Evolutionary conservation across 2,888 invertebrate genomes (phyloP), one percentile per base, ranked within the genome.

Genomic region (Aspidapion aeneum): DNA sequence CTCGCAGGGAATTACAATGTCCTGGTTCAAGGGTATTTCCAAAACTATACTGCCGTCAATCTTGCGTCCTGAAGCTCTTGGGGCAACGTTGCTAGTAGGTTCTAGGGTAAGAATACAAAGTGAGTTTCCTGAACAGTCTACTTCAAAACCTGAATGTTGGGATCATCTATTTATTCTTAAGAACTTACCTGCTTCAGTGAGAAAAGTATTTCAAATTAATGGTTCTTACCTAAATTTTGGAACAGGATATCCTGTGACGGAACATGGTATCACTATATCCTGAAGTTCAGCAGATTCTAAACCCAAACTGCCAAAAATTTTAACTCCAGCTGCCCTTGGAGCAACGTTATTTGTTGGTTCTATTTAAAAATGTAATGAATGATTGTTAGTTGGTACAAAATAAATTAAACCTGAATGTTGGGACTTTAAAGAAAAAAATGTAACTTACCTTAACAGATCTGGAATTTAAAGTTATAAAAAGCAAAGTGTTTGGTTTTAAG

Each of bases 221-320:
- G n/a, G n/a, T n/a, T n/a, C 35, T 61, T 63, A 66, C 66, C 90
- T 89, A 85, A 86, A 89, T 72, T 85, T 75, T 68, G 90, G 90
- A 68, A 86, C 85, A 66, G 90, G 90, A 78, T 83, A 89, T 74
- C 87, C 88, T 75, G 87, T 85, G 69, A 88, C 86, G 77, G 87
- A 86, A 78, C 90, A 90, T 72, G 86, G 83, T 78, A 90, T 80
- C 73, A 87, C 81, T 63, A 81, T 80, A 21, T 81, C 77, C 61
- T 71, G 69, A 56, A 78, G 72, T 12, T 71, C 68, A 63, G 76
- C 66, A 64, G 77, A 78, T 66, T 80, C 81, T 74, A 82, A 78
- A 72, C 85, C 79, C 73, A 85, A 82, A 69, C 82, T 81, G 69
- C 81, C 81, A 67, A 80, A 80, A 70, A 79, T 79, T 73, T 80